A percentile compares a stretch with the other conserved stretches of the same genome.
phyloP scores from a whole-genome alignment of 2,113 vertebrate species.

The Meleagris gallopavo region DNA sequence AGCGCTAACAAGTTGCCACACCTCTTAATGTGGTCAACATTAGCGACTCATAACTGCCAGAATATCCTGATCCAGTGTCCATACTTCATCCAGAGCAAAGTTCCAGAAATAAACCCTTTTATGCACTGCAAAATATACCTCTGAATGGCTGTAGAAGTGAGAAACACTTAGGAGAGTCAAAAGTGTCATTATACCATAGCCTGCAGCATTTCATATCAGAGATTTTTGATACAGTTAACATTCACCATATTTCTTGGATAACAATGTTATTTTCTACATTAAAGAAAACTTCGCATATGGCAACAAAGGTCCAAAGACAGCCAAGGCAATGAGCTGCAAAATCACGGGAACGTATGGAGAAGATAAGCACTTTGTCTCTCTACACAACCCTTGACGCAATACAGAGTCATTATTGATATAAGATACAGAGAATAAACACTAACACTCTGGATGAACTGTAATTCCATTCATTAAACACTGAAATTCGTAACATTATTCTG shows the following conservation, averaged over 20 bases:
- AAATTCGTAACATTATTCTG: neutral
- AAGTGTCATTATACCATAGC: neutral
- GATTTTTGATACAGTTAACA: neutral
- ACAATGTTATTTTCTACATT: fast-evolving
- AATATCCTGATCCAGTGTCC: neutral
- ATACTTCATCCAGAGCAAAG: neutral
- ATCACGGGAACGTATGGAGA: fast-evolving
- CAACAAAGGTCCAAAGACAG: neutral
- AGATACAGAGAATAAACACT: neutral
- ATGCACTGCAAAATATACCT: neutral
- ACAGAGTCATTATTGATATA: neutral
- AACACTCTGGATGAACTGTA: neutral
- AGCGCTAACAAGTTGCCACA: neutral
- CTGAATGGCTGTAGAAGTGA: neutral
- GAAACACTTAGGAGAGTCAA: neutral
- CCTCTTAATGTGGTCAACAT: neutral
- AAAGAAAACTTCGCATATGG: neutral
- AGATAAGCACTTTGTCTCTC: neutral
- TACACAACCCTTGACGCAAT: neutral
- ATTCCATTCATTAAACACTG: neutral
- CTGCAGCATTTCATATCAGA: neutral
- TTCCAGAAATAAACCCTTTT: neutral
- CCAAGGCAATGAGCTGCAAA: neutral
- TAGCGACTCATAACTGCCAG: neutral
- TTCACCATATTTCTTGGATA: neutral